These are phyloP conservation scores for Solenopsis invicta DNA, from an alignment of 1,140 invertebrate genomes.

Conservation along the genomic window DNA sequence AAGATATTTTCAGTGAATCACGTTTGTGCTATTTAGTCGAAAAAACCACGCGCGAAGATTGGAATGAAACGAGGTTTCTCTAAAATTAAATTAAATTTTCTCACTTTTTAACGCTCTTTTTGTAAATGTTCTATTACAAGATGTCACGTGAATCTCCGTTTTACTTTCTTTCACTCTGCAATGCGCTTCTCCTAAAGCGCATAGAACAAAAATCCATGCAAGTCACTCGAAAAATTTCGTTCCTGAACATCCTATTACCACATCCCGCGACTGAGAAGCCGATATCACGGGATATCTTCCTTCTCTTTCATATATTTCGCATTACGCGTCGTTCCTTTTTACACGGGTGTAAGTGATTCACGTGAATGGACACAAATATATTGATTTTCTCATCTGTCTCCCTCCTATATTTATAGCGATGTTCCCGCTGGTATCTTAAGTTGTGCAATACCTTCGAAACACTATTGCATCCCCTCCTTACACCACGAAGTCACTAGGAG, in stretches of 20 bases:
- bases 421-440: conserved; percentile 9
- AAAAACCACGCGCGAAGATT: neutral
- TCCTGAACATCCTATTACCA: neutral
- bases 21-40: neutral
- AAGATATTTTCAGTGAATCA: neutral
- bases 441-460: conserved; percentile 48
- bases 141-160: neutral
- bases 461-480: neutral
- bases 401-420: conserved; percentile 19
- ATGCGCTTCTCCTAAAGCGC: neutral
- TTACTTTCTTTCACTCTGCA: neutral
- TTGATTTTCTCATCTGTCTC: conserved; percentile 34
- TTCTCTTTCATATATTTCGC: neutral
- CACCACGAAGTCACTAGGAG: neutral
- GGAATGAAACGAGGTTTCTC: neutral
- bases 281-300: neutral
- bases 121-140: neutral
- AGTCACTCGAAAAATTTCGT: neutral
- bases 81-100: conserved; percentile 3
- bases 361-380: conserved; percentile 51
- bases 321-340: neutral
- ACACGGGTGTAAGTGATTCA: neutral
- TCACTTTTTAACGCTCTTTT: neutral
- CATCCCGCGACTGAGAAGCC: neutral
- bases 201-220: neutral